A percentile compares a stretch with the other conserved stretches of the same genome.
Evolutionary conservation across 2,797 vertebrate species (phyloP).

Genomic region (Aeoliscus strigatus): DNA sequence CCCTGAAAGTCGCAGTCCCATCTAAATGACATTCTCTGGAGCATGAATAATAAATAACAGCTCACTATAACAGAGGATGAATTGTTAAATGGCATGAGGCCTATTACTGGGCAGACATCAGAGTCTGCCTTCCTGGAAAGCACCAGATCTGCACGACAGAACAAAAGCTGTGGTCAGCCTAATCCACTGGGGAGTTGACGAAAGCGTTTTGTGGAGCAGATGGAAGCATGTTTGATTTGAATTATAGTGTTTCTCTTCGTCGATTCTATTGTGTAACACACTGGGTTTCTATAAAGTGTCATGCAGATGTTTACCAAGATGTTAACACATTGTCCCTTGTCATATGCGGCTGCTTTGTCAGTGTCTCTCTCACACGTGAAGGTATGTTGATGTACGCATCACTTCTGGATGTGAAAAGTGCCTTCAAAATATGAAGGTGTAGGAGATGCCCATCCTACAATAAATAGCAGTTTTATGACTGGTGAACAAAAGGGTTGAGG

Average conservation of each 20-base stretch:
- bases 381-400: too few relatives aligned
- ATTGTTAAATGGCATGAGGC: conserved; percentile 28
- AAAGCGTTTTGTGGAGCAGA: conserved; percentile 15
- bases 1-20: too few relatives aligned
- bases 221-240: conserved; percentile 1
- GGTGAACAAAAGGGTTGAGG: too few relatives aligned
- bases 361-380: too few relatives aligned
- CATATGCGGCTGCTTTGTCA: too few relatives aligned
- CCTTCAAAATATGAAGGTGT: too few relatives aligned
- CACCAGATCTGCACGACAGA: conserved; percentile 8
- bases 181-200: conserved; percentile 12
- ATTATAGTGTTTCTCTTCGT: not conserved
- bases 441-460: too few relatives aligned
- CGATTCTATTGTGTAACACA: not conserved
- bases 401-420: too few relatives aligned
- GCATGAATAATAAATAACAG: conserved; percentile 1
- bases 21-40: not conserved
- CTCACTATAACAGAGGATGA: conserved; percentile 4
- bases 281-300: not conserved
- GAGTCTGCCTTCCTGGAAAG: conserved; percentile 15
- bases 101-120: conserved; percentile 22
- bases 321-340: too few relatives aligned
- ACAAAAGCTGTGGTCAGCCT: conserved; percentile 24
- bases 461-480: too few relatives aligned
- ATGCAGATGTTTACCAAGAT: not conserved